Evolutionary conservation across 2,888 invertebrate species (phyloP), one percentile per base, ranked within the genome.

Genomic region (Cephonodes hylas): DNA sequence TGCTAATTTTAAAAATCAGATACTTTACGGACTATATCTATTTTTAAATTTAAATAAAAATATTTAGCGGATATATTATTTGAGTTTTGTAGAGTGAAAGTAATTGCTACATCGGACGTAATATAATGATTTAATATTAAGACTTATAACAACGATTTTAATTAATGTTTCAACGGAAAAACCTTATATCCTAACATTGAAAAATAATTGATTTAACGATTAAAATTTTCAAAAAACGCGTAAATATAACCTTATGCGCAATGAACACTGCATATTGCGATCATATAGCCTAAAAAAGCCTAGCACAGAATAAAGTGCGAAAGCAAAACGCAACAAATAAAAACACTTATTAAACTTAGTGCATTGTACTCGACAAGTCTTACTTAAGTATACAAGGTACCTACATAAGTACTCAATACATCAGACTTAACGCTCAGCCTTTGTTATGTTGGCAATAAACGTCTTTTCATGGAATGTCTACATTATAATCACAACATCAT

Each of bases 381-480:
- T 75, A 70, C 66, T 79, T 84, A 83, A 83, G 81, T 83, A 85
- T 74, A 65, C 63, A 70, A 64, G 77, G 79, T 79, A 81, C 79
- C 62, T 64, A 60, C 45, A 64, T 75, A 77, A 79, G 77, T 81
- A 80, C 71, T 70, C 63, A 67, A n/a, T 25, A 69, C 58, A 64
- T 85, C 86, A 86, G 88, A 86, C 89, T 88, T 82, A n/a, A 61
- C 56, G 61, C 73, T 86, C 88, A 88, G 89, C 84, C 90, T 89
- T 86, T 60, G 72, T 73, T 68, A 77, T 72, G 77, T 80, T 81
- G 84, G 84, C 84, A 83, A 84, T 81, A 82, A 77, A 79, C 83
- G 84, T 88, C 86, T 88, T 87, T 85, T 77, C 73, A 80, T 90
- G 91, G 91, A 91, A 91, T 91, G 91, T 91, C 74, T 86, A 76